Evolutionary conservation across 2,888 invertebrate species (phyloP).

Genomic region (Hirtodrosophila cameraria): DNA sequence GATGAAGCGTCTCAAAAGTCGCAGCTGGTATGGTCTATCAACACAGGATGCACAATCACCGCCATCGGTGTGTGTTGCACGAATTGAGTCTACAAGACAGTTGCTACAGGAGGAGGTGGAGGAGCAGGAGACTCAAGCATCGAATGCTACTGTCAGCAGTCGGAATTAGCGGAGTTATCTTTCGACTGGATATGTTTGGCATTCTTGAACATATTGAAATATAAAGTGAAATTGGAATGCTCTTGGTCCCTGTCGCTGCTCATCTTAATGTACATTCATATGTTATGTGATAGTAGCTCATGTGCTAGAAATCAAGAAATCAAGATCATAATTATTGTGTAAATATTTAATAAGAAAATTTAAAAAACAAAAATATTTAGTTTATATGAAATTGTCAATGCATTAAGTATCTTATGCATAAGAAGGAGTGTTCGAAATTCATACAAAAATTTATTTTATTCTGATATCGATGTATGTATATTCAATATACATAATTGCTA

Average conservation of each 20-base stretch:
- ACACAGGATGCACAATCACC: not conserved
- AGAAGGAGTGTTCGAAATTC: no score
- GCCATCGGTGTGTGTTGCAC: constrained; percentile 41
- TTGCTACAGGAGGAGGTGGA: constrained; percentile 37
- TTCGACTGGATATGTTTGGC: not conserved
- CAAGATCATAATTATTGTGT: not conserved
- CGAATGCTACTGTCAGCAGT: constrained; percentile 5
- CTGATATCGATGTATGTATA: no score
- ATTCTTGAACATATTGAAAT: not conserved
- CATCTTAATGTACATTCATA: no score
- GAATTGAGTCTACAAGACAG: constrained; percentile 36
- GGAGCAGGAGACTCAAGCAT: constrained; percentile 2
- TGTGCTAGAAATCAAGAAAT: not conserved
- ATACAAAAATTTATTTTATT: no score
- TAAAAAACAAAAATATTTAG: not conserved
- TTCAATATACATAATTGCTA: no score
- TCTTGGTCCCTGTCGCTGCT: no score
- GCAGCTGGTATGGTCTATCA: constrained; percentile 28
- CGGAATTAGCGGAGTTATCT: constrained; percentile 2
- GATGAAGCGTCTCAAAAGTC: constrained; percentile 82
- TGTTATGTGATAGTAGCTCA: no score
- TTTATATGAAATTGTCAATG: no score
- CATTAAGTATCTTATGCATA: no score
- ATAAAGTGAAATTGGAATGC: no score
- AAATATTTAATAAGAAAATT: constrained; percentile 2